Base-by-base conservation (phyloP, 2,888 invertebrate genomes). In the Cerastis rubricosa region DNA sequence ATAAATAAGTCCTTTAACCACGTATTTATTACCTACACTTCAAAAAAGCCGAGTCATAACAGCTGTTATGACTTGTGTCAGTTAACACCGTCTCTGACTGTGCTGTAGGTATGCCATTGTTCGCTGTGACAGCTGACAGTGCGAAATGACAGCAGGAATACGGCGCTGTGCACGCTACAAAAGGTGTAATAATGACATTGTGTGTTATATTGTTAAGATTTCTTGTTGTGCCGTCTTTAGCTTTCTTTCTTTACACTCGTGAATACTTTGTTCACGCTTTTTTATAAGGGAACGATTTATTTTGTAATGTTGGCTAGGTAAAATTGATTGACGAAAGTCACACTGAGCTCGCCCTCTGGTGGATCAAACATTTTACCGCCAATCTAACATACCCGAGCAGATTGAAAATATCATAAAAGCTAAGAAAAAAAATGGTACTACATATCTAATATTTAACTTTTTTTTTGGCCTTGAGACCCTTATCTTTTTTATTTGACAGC, bases 141-240 rank as follows among this genome's bases (percentile, higher is more conserved):
- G 81, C 64, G 51, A 80, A 88, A 81, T 83, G 87, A 87, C 88
- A 88, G 87, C 59, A 64, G 85, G 79, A 83, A 87, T 88, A 87
- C 87, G 65, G 72, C 73, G 61, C 80, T 79, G 51, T 71, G 71
- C 49, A 68, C 68, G 66, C 25, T 35, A 80, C 83, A 83, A 83
- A 79, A 79, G 72, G 74, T 80, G 71, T 79, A 75, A 83, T 83
- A 83, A 78, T 83, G 74, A 70, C 71, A 83, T 83, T 84, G 83
- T 78, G 57, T 85, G 66, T 35, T 73, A 59, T 78, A 85, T 85
- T 83, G 85, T 81, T 51, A 72, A 82, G 76, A 68, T 85, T 66
- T 85, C 70, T 81, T 72, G 57, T 68, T 81, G 68, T 75, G 76
- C 57, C 57, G 66, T 45, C 59, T 82, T 82, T 65, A 45, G 59